Percentiles rank a stretch among this genome's conserved stretches.
phyloP scores from a whole-genome alignment of 2,888 invertebrate species.

The Drosophila birchii region DNA sequence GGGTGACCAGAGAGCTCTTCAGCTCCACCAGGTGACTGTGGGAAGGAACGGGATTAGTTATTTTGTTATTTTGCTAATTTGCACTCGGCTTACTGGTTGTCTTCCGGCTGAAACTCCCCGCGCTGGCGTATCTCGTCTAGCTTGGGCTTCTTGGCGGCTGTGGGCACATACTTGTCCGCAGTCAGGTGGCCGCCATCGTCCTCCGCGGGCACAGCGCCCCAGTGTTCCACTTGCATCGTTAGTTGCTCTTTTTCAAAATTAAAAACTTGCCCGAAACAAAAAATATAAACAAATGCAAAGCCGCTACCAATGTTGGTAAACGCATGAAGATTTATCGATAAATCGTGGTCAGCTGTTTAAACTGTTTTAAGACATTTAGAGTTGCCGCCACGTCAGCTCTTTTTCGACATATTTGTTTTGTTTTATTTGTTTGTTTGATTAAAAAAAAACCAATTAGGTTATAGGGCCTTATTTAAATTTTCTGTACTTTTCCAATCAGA shows the following conservation, averaged over 20 bases:
- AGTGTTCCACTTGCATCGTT: conserved; percentile 58
- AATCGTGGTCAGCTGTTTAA: background rate
- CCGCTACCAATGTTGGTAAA: conserved; percentile 16
- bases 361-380: background rate
- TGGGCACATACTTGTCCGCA: conserved; percentile 59
- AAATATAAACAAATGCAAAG: conserved; percentile 31
- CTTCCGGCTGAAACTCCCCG: conserved; percentile 44
- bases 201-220: conserved; percentile 54
- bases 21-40: conserved; percentile 75
- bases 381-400: conserved; percentile 13
- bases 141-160: conserved; percentile 67
- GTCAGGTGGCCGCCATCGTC: conserved; percentile 47
- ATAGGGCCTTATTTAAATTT: too few species aligned
- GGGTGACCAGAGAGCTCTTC: conserved; percentile 83
- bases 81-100: conserved; percentile 57
- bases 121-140: conserved; percentile 70
- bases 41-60: background rate
- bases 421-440: background rate
- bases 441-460: rapidly evolving
- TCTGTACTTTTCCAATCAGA: background rate
- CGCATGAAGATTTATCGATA: conserved; percentile 6
- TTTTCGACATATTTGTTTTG: background rate
- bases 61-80: background rate
- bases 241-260: background rate
- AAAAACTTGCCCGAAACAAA: conserved; percentile 1